Percentiles rank a stretch among this genome's conserved stretches.
These are phyloP conservation scores for Parnassius orleans DNA, from an alignment of 2,888 invertebrate genomes.

Conservation along the genomic window DNA sequence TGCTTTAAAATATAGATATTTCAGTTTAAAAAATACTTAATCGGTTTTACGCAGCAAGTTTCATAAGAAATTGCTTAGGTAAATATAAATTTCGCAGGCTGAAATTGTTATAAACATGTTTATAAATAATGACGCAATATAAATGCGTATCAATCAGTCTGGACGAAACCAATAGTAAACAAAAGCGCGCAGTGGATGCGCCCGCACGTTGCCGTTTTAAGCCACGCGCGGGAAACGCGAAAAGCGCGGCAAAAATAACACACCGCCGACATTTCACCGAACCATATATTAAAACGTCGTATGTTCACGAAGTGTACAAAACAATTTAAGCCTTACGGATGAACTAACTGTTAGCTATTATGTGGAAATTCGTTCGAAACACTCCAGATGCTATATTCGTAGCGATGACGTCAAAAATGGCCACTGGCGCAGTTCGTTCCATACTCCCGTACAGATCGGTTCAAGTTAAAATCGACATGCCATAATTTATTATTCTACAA, in stretches of 20 bases:
- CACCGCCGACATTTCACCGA: conserved; percentile 60
- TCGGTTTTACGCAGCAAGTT: too few species aligned
- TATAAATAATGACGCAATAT: conserved; percentile 21
- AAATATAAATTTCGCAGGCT: background rate
- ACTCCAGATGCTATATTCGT: conserved; percentile 63
- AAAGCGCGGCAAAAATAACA: conserved; percentile 78
- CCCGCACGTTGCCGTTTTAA: conserved; percentile 73
- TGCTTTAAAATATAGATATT: too few species aligned
- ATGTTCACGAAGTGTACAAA: conserved; percentile 32
- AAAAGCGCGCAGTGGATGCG: conserved; percentile 39
- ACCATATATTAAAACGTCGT: conserved; percentile 36
- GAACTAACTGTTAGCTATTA: conserved; percentile 15
- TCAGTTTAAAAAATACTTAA: too few species aligned
- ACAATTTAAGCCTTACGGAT: conserved; percentile 39
- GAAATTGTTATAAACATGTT: conserved; percentile 12
- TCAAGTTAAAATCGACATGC: conserved; percentile 39
- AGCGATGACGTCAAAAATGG: conserved; percentile 59
- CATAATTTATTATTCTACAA: background rate
- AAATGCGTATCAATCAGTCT: conserved; percentile 16
- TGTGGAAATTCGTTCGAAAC: conserved; percentile 42
- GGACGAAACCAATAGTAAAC: conserved; percentile 50
- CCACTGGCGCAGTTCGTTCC: conserved; percentile 66
- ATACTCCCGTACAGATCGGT: conserved; percentile 62
- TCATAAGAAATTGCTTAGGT: too few species aligned
- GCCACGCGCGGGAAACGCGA: conserved; percentile 69